A percentile compares a stretch with the other conserved stretches of the same genome.
Conservation (phyloP, 2,113 vertebrate species). For the Brienomyrus longianalis region DNA sequence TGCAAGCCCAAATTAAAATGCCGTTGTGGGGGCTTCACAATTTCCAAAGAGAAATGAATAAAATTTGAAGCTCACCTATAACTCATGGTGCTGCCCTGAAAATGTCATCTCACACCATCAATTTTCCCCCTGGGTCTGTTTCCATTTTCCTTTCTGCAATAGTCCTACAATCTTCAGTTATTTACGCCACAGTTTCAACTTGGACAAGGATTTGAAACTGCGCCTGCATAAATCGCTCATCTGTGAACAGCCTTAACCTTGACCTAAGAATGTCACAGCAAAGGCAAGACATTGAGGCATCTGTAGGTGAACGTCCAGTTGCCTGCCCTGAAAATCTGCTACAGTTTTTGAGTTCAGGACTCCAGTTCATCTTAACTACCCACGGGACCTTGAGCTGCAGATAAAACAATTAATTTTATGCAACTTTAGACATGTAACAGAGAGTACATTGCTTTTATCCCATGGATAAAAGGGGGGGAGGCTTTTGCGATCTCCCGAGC, state of each 20-base stretch:
- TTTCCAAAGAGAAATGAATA: constrained; percentile 47
- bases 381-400: not conserved
- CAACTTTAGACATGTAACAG: not conserved
- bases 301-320: not conserved
- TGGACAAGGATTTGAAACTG: not conserved
- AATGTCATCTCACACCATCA: constrained; percentile 53
- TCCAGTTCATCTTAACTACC: not conserved
- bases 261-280: not conserved
- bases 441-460: not conserved
- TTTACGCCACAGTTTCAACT: not conserved
- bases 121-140: constrained; percentile 48
- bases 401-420: not conserved
- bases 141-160: constrained; percentile 8
- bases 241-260: not conserved
- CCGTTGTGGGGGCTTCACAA: not conserved
- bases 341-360: not conserved
- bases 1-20: constrained; percentile 30
- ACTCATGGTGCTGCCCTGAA: constrained; percentile 63
- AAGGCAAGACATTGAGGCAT: not conserved
- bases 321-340: not conserved
- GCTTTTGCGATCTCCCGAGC: not conserved
- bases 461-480: not conserved
- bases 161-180: not conserved
- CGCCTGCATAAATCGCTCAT: not conserved
- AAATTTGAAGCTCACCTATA: constrained; percentile 62